Conservation (phyloP, 2,113 vertebrate genomes). For the Scortum barcoo region DNA sequence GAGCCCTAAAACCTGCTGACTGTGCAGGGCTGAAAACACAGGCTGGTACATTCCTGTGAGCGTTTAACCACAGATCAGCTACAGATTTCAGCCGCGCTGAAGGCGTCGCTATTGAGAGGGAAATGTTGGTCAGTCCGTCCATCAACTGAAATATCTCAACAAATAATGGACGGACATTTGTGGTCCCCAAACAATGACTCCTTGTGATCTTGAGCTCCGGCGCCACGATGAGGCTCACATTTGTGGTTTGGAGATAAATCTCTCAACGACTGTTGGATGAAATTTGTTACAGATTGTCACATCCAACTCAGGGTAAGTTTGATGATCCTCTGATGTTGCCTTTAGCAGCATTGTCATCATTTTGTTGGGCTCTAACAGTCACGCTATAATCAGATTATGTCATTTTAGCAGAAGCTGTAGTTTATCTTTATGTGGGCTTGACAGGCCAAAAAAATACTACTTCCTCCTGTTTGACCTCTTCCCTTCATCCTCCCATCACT, state of each 20-base stretch:
- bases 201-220: background rate
- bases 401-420: background rate
- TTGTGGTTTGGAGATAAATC: too few species aligned
- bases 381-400: background rate
- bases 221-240: too few species aligned
- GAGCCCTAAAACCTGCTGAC: constrained; percentile 21
- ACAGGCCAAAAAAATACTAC: background rate
- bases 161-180: background rate
- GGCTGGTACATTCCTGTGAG: background rate
- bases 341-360: background rate
- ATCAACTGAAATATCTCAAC: background rate
- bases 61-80: constrained; percentile 15
- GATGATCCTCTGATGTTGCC: background rate
- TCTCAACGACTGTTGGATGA: background rate
- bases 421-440: background rate
- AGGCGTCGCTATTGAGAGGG: background rate
- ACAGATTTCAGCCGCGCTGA: background rate
- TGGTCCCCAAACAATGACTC: background rate
- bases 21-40: constrained; percentile 30
- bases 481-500: constrained; percentile 35
- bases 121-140: background rate
- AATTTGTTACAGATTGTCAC: background rate
- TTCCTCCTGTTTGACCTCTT: constrained; percentile 7
- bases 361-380: background rate
- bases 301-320: background rate